Evolutionary conservation across 2,797 vertebrate genomes (phyloP).

Genomic region (Falco naumanni): DNA sequence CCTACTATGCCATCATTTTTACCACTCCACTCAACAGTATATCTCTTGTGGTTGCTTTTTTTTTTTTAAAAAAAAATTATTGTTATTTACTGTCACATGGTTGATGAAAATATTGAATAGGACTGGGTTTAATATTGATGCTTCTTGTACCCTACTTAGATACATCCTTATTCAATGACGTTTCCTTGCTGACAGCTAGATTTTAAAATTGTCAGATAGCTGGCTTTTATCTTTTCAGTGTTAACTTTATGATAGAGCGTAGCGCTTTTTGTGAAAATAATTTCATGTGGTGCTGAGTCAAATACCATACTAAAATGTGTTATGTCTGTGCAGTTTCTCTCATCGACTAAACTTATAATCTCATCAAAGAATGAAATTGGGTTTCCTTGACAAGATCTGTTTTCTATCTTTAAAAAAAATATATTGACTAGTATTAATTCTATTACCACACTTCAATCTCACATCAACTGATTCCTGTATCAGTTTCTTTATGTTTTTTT

Average conservation of each 20-base stretch:
- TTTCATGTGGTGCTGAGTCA: neutral
- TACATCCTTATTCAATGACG: neutral
- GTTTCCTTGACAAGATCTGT: conserved; percentile 41
- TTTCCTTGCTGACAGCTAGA: neutral
- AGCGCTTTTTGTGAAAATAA: neutral
- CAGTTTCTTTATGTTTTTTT: neutral
- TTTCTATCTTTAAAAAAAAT: neutral
- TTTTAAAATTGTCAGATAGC: neutral
- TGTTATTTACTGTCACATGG: neutral
- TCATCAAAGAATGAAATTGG: conserved; percentile 42
- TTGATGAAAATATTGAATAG: neutral
- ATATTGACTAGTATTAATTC: neutral
- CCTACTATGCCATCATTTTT: neutral
- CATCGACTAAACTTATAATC: neutral
- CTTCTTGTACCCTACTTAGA: neutral
- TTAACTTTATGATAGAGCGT: neutral
- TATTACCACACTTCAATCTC: neutral
- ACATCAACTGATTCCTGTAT: neutral
- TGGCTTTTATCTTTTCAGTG: neutral
- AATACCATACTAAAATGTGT: conserved; percentile 9
- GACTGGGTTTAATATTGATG: neutral
- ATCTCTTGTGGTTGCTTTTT: neutral
- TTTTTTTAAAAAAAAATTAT: neutral
- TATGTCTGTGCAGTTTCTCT: neutral
- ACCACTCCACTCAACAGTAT: neutral